Evolutionary conservation across 2,113 vertebrate species (phyloP), one percentile per base, ranked within the genome.

Genomic region (Ptychochromis oligacanthus): DNA sequence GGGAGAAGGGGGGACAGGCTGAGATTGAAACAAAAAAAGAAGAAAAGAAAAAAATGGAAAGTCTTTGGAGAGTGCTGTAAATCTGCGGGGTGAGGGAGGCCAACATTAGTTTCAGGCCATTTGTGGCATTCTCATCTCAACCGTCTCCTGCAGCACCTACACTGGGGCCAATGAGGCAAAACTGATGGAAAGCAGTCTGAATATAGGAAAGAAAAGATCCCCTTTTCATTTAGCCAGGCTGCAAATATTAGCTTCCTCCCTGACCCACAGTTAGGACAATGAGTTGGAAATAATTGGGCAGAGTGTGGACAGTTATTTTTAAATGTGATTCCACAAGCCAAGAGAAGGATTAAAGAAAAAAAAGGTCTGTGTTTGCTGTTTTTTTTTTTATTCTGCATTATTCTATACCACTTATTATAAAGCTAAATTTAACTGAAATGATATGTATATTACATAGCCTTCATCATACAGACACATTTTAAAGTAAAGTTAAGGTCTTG

Each of bases 21-120:
- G 59, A 58, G 20, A 89, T 76, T 83, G 80, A 56, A 77, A 79
- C 28, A 81, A 80, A 81, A 55, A 77, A 74, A 77, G 54, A 56
- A 28, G 31, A 70, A 75, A 75, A 75, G 54, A 82, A 80, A 86
- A 67, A 80, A 87, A 86, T 22, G 79, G 26, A 84, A 83, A 82
- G 59, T 84, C 84, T 87, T 83, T 62, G 28, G 80, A 76, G 82
- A 79, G 81, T 78, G 84, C 80, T 91, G 92, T 94, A 91, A 89
- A 91, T 91, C 90, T 90, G 61, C 22, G 7, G 79, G 88, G 85
- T 93, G 91, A 93, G 87, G 85, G 85, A 84, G 92, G 81, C 86
- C 92, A 90, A 91, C 93, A 94, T 95, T 95, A 92, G 93, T 95
- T 92, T 94, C 93, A 93, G 90, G 82, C 90, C 92, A 94, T 95